phyloP scores from a whole-genome alignment of 2,113 vertebrate species.

The Pelecanoides urinatrix region DNA sequence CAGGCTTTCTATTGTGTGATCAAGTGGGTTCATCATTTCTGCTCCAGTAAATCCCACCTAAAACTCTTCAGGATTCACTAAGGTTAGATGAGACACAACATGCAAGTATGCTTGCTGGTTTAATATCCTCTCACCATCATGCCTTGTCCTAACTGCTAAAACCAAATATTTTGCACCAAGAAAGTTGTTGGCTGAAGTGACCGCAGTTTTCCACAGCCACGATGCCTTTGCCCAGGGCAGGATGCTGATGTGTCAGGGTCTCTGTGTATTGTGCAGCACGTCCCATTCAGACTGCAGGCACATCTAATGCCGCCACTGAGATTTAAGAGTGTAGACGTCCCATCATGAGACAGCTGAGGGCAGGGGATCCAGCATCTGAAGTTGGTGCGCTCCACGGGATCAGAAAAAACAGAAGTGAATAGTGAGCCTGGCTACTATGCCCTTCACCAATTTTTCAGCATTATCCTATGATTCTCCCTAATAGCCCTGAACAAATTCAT shows the following conservation, averaged over 20 bases:
- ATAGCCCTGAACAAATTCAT: not conserved
- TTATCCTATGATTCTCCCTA: not conserved
- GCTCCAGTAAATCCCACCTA: not conserved
- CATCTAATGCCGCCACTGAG: not conserved
- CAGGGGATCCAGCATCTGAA: not conserved
- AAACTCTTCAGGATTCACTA: not conserved
- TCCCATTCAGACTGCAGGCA: not conserved
- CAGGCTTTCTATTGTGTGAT: not conserved
- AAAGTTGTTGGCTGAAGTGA: not conserved
- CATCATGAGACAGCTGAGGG: not conserved
- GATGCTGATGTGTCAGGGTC: not conserved
- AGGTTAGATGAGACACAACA: not conserved
- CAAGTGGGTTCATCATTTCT: not conserved
- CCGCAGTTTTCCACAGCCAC: not conserved
- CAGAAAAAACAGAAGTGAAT: not conserved
- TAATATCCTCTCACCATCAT: not conserved
- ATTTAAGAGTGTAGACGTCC: not conserved
- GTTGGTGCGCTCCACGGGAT: not conserved
- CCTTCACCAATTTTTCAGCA: accelerated
- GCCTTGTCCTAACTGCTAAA: not conserved
- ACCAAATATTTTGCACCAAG: not conserved
- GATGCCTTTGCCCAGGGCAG: not conserved
- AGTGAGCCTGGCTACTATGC: not conserved
- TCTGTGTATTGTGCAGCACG: not conserved
- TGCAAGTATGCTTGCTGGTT: not conserved